A percentile compares a stretch with the other conserved stretches of the same genome.
phyloP scores from a whole-genome alignment of 2,888 invertebrate genomes.

The Strigamia transsilvanica region DNA sequence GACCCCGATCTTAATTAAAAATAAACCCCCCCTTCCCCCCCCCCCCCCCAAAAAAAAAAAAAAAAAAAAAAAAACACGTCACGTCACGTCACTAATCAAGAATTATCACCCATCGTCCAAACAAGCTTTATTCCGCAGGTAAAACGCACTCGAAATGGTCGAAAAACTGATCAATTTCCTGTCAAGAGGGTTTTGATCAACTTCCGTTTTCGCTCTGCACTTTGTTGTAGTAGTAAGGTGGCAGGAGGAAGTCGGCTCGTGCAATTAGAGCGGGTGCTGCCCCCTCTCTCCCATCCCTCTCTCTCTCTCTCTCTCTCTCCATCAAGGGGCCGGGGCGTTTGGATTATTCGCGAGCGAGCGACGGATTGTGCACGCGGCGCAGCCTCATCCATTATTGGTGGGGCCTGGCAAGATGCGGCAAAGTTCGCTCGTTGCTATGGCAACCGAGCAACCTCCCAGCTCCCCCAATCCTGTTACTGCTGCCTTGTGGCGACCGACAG shows the following conservation, averaged over 20 bases:
- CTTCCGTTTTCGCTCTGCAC: conserved; percentile 12
- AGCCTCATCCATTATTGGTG: conserved; percentile 62
- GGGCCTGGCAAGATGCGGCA: conserved; percentile 67
- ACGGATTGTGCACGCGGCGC: conserved; percentile 64
- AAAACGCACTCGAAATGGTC: background rate
- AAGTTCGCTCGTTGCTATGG: conserved; percentile 67
- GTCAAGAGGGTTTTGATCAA: background rate
- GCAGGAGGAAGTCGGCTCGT: conserved; percentile 54
- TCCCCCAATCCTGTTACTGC: conserved; percentile 66
- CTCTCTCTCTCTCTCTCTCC: conserved; percentile 55
- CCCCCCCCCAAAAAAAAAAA: no score
- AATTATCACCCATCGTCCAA: conserved; percentile 10
- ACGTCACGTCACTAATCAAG: background rate
- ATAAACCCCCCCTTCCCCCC: no score
- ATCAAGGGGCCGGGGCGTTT: conserved; percentile 50
- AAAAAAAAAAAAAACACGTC: background rate
- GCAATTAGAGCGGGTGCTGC: conserved; percentile 59
- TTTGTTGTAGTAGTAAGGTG: conserved; percentile 28
- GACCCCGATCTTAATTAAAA: background rate
- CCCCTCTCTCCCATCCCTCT: conserved; percentile 55
- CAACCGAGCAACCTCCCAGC: conserved; percentile 63
- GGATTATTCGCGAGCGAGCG: conserved; percentile 51
- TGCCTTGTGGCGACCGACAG: conserved; percentile 57
- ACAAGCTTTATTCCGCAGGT: background rate
- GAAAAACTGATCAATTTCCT: conserved; percentile 30